Evolutionary conservation across 2,888 invertebrate species (phyloP), one percentile per base, ranked within the genome.

Genomic region (Gnatocerus cornutus): DNA sequence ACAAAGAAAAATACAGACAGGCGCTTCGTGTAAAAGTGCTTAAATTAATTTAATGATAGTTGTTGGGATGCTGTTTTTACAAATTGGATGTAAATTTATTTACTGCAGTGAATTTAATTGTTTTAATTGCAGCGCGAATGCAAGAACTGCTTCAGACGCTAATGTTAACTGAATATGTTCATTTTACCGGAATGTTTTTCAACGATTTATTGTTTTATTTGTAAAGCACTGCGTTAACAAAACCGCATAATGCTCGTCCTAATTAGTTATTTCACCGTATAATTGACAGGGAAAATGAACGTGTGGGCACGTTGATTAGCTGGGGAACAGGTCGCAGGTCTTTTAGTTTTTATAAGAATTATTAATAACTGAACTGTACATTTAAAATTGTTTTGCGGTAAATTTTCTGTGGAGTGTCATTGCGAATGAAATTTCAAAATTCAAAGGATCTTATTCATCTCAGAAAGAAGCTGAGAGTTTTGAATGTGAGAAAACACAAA

Each of bases 121-220:
- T 13, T 55, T 27, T 55, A 37, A 55, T 37, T 55, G 55, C 55
- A 55, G 9, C 39, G 55, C 21, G 16, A 55, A 55, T 39, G 39
- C 55, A 55, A 55, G 39, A 55, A 39, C 13, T 16, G 39, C 12
- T 43, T 13, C 2, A 12, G 12, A 12, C 7, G 13, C 10, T 43
- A 37, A 1, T 5, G 9, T n/a, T n/a, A 8, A n/a, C 6, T 8
- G 7, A 37, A 37, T 8, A 37, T n/a, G 8, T 37, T 37, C 37
- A 37, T 37, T 37, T 2, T 37, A 37, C 37, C 2, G n/a, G n/a
- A 48, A 27, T 2, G 6, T 16, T 37, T 37, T 30, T n/a, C n/a
- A 12, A 52, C 30, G 30, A 52, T 50, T 50, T 52, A 52, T 33
- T 33, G 33, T 52, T 52, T 30, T 12, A 30, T 52, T 52, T 33